Evolutionary conservation across 2,113 vertebrate species (phyloP).

Genomic region (Lamprologus lemairii): DNA sequence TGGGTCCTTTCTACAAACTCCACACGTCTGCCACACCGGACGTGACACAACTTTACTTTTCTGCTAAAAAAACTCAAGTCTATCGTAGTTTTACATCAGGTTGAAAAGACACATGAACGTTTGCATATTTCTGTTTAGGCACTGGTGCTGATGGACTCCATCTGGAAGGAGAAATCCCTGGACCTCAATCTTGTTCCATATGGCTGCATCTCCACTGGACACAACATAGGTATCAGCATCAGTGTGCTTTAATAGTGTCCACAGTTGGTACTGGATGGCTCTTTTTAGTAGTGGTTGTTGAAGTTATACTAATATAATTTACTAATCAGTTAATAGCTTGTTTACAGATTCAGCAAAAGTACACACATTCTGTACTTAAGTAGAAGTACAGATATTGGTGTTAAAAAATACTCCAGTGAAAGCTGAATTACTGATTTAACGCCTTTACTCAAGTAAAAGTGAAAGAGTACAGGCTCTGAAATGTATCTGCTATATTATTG

Average conservation of each 20-base stretch:
- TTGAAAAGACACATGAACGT: neutral
- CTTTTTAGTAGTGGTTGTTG: neutral
- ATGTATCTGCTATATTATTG: neutral
- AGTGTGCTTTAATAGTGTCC: neutral
- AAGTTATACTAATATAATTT: neutral
- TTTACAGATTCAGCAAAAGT: neutral
- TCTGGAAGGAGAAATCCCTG: conserved; percentile 75
- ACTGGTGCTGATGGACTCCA: conserved; percentile 74
- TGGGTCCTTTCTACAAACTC: too few relatives aligned
- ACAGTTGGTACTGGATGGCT: neutral
- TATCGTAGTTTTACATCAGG: neutral
- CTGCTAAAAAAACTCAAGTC: neutral
- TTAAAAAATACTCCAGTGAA: neutral
- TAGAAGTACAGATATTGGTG: neutral
- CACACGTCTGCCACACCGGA: too few relatives aligned
- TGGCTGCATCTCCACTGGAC: conserved; percentile 76
- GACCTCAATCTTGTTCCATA: conserved; percentile 75
- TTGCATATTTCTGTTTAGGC: conserved; percentile 42
- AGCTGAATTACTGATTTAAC: neutral
- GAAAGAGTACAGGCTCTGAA: neutral
- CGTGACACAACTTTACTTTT: neutral
- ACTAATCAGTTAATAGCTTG: neutral
- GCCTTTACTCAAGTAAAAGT: neutral
- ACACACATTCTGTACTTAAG: neutral
- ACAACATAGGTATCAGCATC: conserved; percentile 64